Conservation (phyloP, 2,888 invertebrate genomes). For the Slavum lentiscoides region DNA sequence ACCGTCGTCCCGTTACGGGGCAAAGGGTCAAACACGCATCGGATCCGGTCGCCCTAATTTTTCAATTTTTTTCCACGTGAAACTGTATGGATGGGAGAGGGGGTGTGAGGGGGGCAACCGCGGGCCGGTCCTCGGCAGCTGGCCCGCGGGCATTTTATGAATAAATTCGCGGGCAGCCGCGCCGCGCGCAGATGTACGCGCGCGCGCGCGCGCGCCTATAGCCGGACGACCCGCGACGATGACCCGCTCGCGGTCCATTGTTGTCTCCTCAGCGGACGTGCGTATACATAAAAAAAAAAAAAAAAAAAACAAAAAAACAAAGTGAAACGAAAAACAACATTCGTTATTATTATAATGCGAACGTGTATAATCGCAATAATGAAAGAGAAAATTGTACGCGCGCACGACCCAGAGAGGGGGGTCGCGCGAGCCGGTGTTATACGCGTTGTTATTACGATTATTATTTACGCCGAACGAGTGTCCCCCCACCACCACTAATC, state of each 20-base stretch:
- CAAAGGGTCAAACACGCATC: neutral
- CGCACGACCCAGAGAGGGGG: too few relatives aligned
- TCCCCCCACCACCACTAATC: too few relatives aligned
- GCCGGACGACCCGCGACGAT: conserved; percentile 36
- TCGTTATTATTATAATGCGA: too few relatives aligned
- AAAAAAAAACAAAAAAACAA: conserved; percentile 3
- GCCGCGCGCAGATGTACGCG: conserved; percentile 14
- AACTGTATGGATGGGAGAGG: neutral
- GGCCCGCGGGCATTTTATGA: conserved; percentile 52
- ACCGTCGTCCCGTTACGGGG: conserved; percentile 13
- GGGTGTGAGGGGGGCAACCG: too few relatives aligned
- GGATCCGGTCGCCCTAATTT: conserved; percentile 22
- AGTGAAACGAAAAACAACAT: too few relatives aligned
- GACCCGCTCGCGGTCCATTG: conserved; percentile 44
- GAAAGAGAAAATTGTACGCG: too few relatives aligned
- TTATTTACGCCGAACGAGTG: too few relatives aligned
- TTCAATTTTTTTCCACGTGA: neutral
- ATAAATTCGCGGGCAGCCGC: conserved; percentile 48
- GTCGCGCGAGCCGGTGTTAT: too few relatives aligned
- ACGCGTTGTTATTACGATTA: too few relatives aligned
- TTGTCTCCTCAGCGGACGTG: conserved; percentile 21
- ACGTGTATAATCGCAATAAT: too few relatives aligned
- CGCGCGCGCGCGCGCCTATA: neutral
- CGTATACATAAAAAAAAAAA: too few relatives aligned
- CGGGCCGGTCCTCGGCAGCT: conserved; percentile 12